A percentile compares a stretch with the other conserved stretches of the same genome.
Conservation (phyloP, 2,797 vertebrate genomes). For the Masticophis lateralis region DNA sequence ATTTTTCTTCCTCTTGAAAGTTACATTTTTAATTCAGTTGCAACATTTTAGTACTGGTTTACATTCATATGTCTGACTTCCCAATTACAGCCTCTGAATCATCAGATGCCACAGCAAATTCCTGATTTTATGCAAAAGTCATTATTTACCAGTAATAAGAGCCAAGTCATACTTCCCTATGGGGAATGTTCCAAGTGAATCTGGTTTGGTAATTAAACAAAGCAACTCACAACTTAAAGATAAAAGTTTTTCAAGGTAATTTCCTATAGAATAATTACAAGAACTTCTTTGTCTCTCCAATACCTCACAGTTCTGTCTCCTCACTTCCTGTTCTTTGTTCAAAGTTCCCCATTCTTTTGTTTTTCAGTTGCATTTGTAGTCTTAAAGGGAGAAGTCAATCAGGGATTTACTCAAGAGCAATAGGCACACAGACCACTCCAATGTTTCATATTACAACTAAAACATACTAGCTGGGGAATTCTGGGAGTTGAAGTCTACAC, state of each 20-base stretch:
- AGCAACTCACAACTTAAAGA: not conserved
- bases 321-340: not conserved
- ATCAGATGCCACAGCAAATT: not conserved
- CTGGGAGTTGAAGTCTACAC: not conserved
- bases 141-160: not conserved
- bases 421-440: not conserved
- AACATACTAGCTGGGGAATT: not conserved
- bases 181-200: not conserved
- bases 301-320: not conserved
- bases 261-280: not conserved
- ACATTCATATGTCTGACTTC: not conserved
- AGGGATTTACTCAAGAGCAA: not conserved
- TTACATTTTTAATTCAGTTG: not conserved
- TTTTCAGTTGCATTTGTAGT: not conserved
- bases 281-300: not conserved
- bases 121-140: not conserved
- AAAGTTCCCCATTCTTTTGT: not conserved
- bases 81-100: not conserved
- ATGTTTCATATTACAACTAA: not conserved
- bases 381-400: not conserved
- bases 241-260: not conserved
- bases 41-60: not conserved
- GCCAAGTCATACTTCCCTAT: not conserved
- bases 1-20: not conserved
- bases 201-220: not conserved